These are phyloP conservation scores for Rhogogaster chlorosoma DNA, from an alignment of 2,888 invertebrate species.

Conservation along the genomic window DNA sequence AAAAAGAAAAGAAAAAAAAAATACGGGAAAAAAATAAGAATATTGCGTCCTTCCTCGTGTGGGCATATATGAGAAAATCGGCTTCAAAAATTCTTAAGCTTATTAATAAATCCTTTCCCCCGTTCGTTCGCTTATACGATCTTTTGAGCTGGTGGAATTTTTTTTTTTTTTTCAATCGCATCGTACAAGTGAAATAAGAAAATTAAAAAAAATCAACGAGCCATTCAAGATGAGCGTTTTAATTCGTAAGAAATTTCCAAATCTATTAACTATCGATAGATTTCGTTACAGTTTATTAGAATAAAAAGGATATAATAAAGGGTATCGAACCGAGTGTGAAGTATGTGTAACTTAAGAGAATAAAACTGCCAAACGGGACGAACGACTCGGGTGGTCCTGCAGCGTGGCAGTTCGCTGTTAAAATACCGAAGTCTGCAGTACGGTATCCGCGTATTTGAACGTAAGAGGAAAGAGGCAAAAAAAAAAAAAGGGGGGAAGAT, in stretches of 20 bases:
- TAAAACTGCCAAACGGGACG: conserved; percentile 63
- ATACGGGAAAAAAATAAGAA: neutral
- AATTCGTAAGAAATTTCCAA: neutral
- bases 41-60: neutral
- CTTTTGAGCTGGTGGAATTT: no score
- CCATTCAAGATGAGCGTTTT: neutral
- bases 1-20: neutral
- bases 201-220: neutral
- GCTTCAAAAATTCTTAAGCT: neutral
- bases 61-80: neutral
- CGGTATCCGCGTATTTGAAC: neutral
- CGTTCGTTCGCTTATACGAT: no score
- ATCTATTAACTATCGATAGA: neutral
- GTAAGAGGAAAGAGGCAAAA: no score
- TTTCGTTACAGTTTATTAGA: neutral
- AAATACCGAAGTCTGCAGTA: neutral
- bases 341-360: conserved; percentile 68
- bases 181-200: neutral
- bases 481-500: neutral
- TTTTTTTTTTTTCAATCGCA: no score
- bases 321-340: conserved; percentile 59
- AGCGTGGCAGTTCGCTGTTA: neutral
- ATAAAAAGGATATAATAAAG: neutral
- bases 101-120: neutral
- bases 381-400: conserved; percentile 73